Conservation (phyloP, 2,113 vertebrate species). For the Dicrurus megarhynchus region DNA sequence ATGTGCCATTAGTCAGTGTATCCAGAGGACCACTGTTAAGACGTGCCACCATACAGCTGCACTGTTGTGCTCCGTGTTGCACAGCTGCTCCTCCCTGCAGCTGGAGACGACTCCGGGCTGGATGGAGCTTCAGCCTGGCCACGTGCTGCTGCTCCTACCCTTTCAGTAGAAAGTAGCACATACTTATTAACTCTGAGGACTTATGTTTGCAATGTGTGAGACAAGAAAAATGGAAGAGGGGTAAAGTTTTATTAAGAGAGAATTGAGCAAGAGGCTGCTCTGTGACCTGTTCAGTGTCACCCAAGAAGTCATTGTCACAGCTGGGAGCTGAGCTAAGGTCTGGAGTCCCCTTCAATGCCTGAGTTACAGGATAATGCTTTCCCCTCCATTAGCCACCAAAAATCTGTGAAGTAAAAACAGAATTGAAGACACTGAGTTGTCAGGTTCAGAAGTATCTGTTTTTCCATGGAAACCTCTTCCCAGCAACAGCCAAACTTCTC, state of each 20-base stretch:
- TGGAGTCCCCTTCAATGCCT: neutral
- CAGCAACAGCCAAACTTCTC: neutral
- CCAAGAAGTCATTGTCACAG: neutral
- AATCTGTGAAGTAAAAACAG: neutral
- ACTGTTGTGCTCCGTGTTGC: neutral
- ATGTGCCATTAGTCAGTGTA: neutral
- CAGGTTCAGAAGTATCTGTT: neutral
- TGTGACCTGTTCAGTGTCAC: neutral
- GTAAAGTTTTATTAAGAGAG: neutral
- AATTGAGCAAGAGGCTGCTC: neutral
- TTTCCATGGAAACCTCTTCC: constrained; percentile 39
- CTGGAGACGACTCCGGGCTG: neutral
- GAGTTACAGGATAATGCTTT: neutral
- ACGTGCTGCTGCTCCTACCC: neutral
- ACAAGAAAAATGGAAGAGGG: neutral
- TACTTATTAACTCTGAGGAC: neutral
- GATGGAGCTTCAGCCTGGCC: neutral
- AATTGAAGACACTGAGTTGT: neutral
- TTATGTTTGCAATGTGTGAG: neutral
- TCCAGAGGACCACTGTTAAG: neutral
- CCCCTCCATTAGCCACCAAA: neutral
- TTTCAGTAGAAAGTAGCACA: neutral
- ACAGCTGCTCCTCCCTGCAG: neutral
- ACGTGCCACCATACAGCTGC: neutral
- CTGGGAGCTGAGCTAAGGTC: neutral